phyloP scores from a whole-genome alignment of 2,888 invertebrate genomes.

The Cybosia mesomella region DNA sequence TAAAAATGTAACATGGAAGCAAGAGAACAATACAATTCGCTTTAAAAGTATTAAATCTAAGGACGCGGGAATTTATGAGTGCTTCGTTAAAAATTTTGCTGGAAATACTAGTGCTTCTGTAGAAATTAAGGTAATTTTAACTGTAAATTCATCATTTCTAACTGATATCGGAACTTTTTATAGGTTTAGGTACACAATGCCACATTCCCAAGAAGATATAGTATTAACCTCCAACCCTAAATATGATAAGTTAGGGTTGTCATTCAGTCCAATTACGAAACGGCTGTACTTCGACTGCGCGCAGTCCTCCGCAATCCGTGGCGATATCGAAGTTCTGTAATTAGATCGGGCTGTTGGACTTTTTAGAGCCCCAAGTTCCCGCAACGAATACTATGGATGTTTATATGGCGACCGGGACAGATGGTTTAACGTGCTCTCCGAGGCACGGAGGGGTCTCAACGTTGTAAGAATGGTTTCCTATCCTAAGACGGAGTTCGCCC shows the following conservation, averaged over 20 bases:
- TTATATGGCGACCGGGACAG: too few relatives aligned
- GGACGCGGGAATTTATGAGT: constrained; percentile 74
- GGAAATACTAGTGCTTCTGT: constrained; percentile 60
- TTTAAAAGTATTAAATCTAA: constrained; percentile 60
- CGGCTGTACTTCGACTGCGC: not conserved
- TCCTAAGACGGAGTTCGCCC: too few relatives aligned
- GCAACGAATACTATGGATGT: too few relatives aligned
- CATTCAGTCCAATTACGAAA: not conserved
- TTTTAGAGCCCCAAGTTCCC: too few relatives aligned
- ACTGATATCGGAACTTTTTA: not conserved
- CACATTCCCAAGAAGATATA: too few relatives aligned
- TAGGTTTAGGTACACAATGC: not conserved
- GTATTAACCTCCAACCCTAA: too few relatives aligned
- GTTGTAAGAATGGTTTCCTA: too few relatives aligned
- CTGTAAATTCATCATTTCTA: not conserved
- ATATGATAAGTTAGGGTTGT: not conserved
- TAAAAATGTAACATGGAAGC: constrained; percentile 56
- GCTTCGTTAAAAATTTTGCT: constrained; percentile 66
- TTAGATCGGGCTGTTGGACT: too few relatives aligned
- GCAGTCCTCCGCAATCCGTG: not conserved
- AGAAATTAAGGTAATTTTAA: constrained; percentile 61
- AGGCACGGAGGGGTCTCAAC: too few relatives aligned
- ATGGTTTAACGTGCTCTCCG: too few relatives aligned
- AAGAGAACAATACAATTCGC: constrained; percentile 61
- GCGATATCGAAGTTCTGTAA: too few relatives aligned